These are phyloP conservation scores for Nestor notabilis DNA, from an alignment of 2,113 vertebrate species.

Conservation along the genomic window DNA sequence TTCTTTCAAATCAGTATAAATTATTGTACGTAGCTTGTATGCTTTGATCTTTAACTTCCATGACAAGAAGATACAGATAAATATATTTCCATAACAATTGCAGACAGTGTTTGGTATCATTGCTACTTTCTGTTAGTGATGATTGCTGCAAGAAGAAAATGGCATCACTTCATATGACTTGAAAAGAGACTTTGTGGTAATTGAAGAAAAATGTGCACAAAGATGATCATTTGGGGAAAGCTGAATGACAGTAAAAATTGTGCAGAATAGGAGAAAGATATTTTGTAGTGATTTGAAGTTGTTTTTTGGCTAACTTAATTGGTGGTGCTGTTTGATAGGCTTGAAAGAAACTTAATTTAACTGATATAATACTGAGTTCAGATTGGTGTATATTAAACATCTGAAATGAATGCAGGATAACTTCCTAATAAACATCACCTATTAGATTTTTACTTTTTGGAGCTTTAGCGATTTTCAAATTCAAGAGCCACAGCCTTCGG, in stretches of 20 bases:
- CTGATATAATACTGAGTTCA: not conserved
- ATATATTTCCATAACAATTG: constrained; percentile 75
- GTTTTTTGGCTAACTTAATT: not conserved
- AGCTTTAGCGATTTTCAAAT: not conserved
- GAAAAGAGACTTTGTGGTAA: constrained; percentile 63
- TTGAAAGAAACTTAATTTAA: not conserved
- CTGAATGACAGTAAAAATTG: not conserved
- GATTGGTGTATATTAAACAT: not conserved
- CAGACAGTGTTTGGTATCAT: constrained; percentile 60
- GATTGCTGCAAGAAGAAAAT: constrained; percentile 54
- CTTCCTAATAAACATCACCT: not conserved
- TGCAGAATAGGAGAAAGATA: not conserved
- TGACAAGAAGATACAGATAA: constrained; percentile 72
- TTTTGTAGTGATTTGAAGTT: not conserved
- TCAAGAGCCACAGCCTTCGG: not conserved
- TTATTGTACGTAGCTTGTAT: constrained; percentile 30
- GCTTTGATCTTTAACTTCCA: constrained; percentile 72
- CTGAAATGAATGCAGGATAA: not conserved
- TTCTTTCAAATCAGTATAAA: constrained; percentile 65
- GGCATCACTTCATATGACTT: constrained; percentile 44
- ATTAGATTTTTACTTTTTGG: not conserved
- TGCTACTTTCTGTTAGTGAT: constrained; percentile 41
- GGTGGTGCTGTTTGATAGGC: not conserved
- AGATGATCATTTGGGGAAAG: constrained; percentile 25
- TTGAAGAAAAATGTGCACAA: constrained; percentile 49